A percentile compares a stretch with the other conserved stretches of the same genome.
Evolutionary conservation across 2,797 vertebrate genomes (phyloP).

Genomic region (Xenops minutus): DNA sequence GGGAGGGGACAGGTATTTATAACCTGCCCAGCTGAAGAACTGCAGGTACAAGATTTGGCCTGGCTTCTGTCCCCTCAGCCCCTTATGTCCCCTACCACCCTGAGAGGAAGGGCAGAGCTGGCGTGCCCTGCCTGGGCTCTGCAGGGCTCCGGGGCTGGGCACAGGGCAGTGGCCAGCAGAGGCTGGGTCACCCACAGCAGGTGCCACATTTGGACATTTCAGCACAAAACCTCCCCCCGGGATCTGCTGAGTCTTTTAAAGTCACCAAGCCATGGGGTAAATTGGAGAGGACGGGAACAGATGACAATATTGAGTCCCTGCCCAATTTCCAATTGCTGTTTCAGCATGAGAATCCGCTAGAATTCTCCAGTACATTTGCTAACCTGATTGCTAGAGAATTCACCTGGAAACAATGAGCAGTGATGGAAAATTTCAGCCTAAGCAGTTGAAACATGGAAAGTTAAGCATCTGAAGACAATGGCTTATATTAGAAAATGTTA

Average conservation of each 20-base stretch:
- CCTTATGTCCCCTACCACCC: too few relatives aligned
- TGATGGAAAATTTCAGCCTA: constrained; percentile 63
- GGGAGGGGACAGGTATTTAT: not conserved
- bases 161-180: not conserved
- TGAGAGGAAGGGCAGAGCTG: not conserved
- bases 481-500: constrained; percentile 56
- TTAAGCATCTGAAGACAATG: constrained; percentile 63
- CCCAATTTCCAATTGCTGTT: not conserved
- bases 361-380: constrained; percentile 49
- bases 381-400: constrained; percentile 47
- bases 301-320: not conserved
- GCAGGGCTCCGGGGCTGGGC: not conserved
- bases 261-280: not conserved
- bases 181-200: not conserved
- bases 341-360: constrained; percentile 23
- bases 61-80: not conserved
- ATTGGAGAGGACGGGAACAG: not conserved
- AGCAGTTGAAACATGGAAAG: constrained; percentile 43
- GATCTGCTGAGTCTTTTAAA: not conserved
- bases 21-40: not conserved
- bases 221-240: not conserved
- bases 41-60: not conserved
- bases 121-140: accelerated
- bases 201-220: not conserved
- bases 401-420: constrained; percentile 58